phyloP scores from a whole-genome alignment of 1,140 invertebrate species.

The Adoxophyes honmai region DNA sequence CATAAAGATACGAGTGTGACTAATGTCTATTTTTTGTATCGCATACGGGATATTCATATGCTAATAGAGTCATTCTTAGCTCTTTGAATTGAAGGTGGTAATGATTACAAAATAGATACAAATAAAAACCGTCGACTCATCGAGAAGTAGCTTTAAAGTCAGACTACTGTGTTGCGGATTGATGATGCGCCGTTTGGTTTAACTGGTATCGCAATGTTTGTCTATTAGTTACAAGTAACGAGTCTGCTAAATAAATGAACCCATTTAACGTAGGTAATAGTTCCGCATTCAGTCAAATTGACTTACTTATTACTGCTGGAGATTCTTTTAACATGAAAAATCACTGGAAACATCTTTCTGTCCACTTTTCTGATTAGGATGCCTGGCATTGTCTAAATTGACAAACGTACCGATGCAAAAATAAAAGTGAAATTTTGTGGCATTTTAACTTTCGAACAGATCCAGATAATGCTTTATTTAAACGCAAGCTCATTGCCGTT shows the following conservation, averaged over 20 bases:
- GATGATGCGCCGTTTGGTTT: slow-evolving; percentile 8
- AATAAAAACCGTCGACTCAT: slow-evolving; percentile 6
- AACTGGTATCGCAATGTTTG: slow-evolving; percentile 14
- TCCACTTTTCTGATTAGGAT: too few relatives aligned
- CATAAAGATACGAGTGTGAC: slow-evolving; percentile 33
- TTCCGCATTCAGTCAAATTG: too few relatives aligned
- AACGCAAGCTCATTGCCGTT: too few relatives aligned
- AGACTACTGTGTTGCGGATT: slow-evolving; percentile 10
- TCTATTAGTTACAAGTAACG: slow-evolving; percentile 5
- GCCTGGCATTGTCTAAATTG: too few relatives aligned
- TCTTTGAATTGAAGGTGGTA: not conserved
- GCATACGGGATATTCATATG: slow-evolving; percentile 45
- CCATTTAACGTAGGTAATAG: not conserved
- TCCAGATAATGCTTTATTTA: too few relatives aligned
- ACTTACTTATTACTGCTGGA: not conserved
- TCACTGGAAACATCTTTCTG: too few relatives aligned
- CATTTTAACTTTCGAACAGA: too few relatives aligned
- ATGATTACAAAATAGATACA: slow-evolving; percentile 1
- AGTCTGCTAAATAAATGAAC: slow-evolving; percentile 4
- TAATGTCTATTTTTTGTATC: slow-evolving; percentile 35
- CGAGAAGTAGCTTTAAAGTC: not conserved
- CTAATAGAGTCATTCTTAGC: slow-evolving; percentile 31
- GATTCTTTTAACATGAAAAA: slow-evolving; percentile 9
- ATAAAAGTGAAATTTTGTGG: too few relatives aligned
- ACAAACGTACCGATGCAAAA: too few relatives aligned